These are phyloP conservation scores for Drosophila rellima DNA, from an alignment of 2,888 invertebrate genomes.

Conservation along the genomic window DNA sequence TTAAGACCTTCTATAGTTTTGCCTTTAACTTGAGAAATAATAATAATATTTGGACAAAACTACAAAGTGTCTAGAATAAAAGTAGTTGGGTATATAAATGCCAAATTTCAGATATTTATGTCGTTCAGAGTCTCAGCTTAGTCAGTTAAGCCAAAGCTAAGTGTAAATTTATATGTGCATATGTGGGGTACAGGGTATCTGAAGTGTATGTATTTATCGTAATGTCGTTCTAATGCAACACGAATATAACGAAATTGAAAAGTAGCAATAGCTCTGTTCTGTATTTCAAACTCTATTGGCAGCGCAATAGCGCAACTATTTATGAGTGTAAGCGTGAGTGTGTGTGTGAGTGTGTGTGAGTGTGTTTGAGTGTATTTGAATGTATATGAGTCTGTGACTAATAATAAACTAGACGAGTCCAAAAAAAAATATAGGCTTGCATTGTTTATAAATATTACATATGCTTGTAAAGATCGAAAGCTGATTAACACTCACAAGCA, in stretches of 20 bases:
- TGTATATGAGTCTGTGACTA: conserved; percentile 13
- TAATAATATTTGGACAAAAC: neutral
- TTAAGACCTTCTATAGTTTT: neutral
- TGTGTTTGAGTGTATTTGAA: neutral
- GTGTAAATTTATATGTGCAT: neutral
- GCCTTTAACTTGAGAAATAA: neutral
- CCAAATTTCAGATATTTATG: neutral
- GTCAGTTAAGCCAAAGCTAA: neutral
- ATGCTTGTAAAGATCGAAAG: conserved; percentile 47
- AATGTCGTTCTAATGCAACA: conserved; percentile 3
- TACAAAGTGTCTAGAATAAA: neutral
- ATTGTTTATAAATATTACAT: conserved; percentile 58
- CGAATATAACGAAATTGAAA: neutral
- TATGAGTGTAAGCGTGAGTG: neutral
- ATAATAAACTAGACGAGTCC: conserved; percentile 25
- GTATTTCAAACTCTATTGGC: conserved; percentile 15
- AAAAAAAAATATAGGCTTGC: conserved; percentile 21
- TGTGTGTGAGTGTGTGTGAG: conserved; percentile 4
- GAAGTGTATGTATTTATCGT: neutral
- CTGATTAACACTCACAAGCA: conserved; percentile 37
- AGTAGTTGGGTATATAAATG: too few relatives aligned
- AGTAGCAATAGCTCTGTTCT: neutral
- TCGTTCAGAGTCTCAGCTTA: neutral
- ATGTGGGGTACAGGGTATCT: conserved; percentile 5
- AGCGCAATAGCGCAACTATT: conserved; percentile 2